Conservation (phyloP, 2,797 vertebrate genomes). For the Alauda arvensis region DNA sequence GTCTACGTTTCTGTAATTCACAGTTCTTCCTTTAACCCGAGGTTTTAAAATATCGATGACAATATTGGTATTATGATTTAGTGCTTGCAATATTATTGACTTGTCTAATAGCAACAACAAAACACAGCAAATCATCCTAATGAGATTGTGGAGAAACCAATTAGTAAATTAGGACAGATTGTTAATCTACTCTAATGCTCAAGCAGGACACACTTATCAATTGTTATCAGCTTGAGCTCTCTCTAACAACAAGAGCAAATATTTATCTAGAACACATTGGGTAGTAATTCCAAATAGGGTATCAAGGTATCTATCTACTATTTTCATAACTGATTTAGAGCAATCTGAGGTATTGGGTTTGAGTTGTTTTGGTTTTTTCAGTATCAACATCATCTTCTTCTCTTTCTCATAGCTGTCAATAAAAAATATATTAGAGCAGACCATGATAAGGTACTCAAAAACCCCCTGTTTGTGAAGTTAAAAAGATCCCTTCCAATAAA, state of each 20-base stretch:
- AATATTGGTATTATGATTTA: background rate
- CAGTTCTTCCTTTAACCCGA: background rate
- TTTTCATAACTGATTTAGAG: background rate
- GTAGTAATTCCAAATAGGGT: background rate
- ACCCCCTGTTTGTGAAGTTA: fast-evolving
- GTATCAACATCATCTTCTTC: background rate
- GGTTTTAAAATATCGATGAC: background rate
- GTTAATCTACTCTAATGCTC: constrained; percentile 10
- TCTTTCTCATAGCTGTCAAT: background rate
- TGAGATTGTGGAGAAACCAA: constrained; percentile 20
- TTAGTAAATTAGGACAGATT: constrained; percentile 24
- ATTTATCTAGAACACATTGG: background rate
- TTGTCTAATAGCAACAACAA: constrained; percentile 3
- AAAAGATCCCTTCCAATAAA: background rate
- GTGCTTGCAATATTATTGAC: background rate
- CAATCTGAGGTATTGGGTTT: background rate
- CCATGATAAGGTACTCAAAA: background rate
- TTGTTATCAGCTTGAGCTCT: background rate
- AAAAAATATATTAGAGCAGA: background rate
- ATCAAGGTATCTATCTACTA: background rate
- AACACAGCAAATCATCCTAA: constrained; percentile 25
- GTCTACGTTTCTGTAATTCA: background rate
- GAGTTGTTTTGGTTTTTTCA: background rate
- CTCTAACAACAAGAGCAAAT: constrained; percentile 17
- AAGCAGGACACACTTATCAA: constrained; percentile 15